Percentiles rank a stretch among this genome's conserved stretches.
Conservation (phyloP, 1,140 invertebrate genomes). For the Bombus soroeensis region DNA sequence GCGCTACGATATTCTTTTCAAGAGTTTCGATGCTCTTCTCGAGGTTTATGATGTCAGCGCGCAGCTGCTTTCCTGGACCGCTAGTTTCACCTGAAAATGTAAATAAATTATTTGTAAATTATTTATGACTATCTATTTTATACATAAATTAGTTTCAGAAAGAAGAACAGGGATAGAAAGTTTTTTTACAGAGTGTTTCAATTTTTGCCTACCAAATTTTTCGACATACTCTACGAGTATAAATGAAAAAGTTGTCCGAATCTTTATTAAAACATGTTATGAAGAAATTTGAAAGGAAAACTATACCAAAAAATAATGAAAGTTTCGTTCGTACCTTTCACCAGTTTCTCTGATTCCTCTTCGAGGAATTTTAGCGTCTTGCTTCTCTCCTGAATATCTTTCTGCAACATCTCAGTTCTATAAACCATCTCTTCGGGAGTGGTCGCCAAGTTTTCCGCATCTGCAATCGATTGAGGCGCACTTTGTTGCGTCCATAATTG, state of each 20-base stretch:
- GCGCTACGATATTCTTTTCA: constrained; percentile 87
- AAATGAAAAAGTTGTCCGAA: too few species aligned
- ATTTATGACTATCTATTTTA: neutral
- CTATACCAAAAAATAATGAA: too few species aligned
- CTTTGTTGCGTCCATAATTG: constrained; percentile 89
- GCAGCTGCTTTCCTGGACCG: constrained; percentile 87
- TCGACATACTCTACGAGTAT: too few species aligned
- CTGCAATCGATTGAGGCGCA: constrained; percentile 89
- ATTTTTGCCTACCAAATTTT: too few species aligned
- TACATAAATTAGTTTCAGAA: neutral
- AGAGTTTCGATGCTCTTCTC: constrained; percentile 87
- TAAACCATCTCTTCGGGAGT: constrained; percentile 90
- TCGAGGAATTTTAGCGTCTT: constrained; percentile 88
- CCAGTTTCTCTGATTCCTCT: constrained; percentile 89
- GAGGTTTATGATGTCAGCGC: constrained; percentile 87
- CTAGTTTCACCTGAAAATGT: constrained; percentile 83
- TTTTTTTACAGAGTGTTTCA: too few species aligned
- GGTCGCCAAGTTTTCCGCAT: constrained; percentile 88
- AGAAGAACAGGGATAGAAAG: neutral
- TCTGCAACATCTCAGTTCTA: constrained; percentile 88
- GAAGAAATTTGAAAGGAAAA: neutral
- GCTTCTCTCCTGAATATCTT: constrained; percentile 88
- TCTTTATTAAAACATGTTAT: too few species aligned
- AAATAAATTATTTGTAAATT: neutral
- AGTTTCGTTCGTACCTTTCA: constrained; percentile 76